Percentiles rank a stretch among this genome's conserved stretches.
These are phyloP conservation scores for Formica selysi DNA, from an alignment of 1,140 invertebrate genomes.

Conservation along the genomic window DNA sequence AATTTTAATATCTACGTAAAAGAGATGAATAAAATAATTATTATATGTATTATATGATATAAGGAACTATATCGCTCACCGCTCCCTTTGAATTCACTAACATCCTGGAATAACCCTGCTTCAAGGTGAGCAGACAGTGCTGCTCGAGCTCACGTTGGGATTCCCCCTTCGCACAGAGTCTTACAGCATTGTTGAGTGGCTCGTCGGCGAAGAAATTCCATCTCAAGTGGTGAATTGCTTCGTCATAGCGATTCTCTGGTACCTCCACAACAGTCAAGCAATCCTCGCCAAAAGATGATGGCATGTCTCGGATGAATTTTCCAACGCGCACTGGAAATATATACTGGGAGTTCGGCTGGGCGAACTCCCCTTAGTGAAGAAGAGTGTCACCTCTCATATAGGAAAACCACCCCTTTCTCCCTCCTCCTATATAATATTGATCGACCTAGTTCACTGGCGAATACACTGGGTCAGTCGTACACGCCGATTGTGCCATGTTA, in stretches of 20 bases:
- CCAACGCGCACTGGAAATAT: slow-evolving; percentile 71
- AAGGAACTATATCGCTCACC: slow-evolving; percentile 83
- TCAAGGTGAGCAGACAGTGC: slow-evolving; percentile 90
- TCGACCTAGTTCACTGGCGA: slow-evolving; percentile 83
- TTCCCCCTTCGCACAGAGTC: slow-evolving; percentile 89
- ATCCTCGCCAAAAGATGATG: slow-evolving; percentile 68
- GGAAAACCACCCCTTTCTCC: slow-evolving; percentile 71
- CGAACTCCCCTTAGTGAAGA: slow-evolving; percentile 76
- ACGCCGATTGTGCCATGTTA: neutral
- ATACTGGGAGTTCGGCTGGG: slow-evolving; percentile 63
- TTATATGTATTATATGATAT: slow-evolving; percentile 27
- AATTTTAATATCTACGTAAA: neutral
- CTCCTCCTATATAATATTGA: slow-evolving; percentile 83
- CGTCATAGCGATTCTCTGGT: slow-evolving; percentile 86
- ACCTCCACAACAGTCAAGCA: slow-evolving; percentile 82
- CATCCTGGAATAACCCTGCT: slow-evolving; percentile 91
- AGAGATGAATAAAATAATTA: slow-evolving; percentile 2
- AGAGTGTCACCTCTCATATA: slow-evolving; percentile 68
- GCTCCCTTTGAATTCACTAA: slow-evolving; percentile 87
- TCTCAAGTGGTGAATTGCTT: slow-evolving; percentile 90
- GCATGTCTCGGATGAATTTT: slow-evolving; percentile 80
- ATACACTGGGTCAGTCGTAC: slow-evolving; percentile 60
- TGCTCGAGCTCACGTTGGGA: slow-evolving; percentile 90
- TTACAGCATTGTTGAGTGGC: slow-evolving; percentile 92
- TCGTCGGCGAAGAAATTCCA: slow-evolving; percentile 93